Percentiles rank a stretch among this genome's conserved stretches.
Evolutionary conservation across 2,113 vertebrate genomes (phyloP).

Genomic region (Progne subis): DNA sequence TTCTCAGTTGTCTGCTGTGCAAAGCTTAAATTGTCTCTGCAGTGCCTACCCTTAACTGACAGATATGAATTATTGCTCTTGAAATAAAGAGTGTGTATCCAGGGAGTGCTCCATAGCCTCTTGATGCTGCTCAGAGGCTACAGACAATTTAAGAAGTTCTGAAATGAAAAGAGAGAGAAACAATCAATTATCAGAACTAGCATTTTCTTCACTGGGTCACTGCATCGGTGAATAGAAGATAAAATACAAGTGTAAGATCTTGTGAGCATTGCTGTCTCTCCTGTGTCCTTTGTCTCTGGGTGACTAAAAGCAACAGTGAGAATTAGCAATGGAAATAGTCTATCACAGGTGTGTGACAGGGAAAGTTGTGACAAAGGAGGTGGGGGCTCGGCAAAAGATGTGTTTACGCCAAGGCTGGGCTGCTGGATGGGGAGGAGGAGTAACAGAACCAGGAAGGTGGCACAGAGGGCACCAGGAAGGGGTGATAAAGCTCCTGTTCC

Average conservation of each 20-base stretch:
- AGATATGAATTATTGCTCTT: neutral
- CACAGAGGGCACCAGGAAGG: neutral
- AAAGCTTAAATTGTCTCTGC: neutral
- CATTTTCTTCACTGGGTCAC: neutral
- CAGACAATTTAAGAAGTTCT: neutral
- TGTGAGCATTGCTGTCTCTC: neutral
- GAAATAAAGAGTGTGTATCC: neutral
- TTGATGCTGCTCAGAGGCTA: neutral
- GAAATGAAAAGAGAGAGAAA: neutral
- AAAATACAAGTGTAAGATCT: neutral
- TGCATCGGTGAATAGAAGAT: neutral
- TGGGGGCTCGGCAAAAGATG: neutral
- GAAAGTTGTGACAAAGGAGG: neutral
- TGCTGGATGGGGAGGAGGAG: neutral
- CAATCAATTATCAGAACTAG: accelerated
- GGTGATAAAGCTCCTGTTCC: neutral
- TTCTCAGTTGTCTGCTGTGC: neutral
- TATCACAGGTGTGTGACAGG: too few relatives aligned
- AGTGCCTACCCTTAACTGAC: neutral
- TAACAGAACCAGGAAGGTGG: neutral
- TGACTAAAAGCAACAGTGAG: neutral
- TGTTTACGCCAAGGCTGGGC: neutral
- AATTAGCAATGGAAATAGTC: neutral
- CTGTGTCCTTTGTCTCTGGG: neutral
- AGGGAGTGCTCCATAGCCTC: neutral